A percentile compares a stretch with the other conserved stretches of the same genome.
Conservation (phyloP, 2,113 vertebrate species). For the Boleophthalmus pectinirostris region DNA sequence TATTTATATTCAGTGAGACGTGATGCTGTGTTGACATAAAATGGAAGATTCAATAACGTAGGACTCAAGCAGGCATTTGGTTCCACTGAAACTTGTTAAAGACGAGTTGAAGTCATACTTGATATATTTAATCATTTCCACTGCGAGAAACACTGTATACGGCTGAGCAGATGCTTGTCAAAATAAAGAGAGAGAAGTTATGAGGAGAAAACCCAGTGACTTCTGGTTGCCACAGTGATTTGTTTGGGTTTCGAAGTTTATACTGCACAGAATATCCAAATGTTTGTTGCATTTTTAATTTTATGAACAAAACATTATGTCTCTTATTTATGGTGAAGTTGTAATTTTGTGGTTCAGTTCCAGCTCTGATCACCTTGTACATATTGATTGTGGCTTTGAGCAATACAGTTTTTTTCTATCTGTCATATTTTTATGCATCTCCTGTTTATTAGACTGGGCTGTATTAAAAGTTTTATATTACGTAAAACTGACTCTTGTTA, state of each 20-base stretch:
- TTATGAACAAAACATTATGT: background rate
- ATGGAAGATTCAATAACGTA: background rate
- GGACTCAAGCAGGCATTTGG: background rate
- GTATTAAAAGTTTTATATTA: no score
- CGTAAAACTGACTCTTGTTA: no score
- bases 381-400: no score
- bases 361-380: no score
- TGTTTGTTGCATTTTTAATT: background rate
- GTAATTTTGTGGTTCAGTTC: background rate
- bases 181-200: background rate
- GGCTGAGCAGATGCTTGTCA: constrained; percentile 6
- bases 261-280: background rate
- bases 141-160: background rate
- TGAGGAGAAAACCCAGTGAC: background rate
- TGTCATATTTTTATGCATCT: no score
- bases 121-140: constrained; percentile 4
- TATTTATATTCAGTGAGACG: background rate
- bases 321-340: background rate
- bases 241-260: background rate
- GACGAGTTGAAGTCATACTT: background rate
- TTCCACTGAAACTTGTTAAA: background rate
- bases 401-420: no score
- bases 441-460: no score
- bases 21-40: background rate
- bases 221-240: background rate